Conservation (phyloP, 2,888 invertebrate species). For the Xylophagus ater region DNA sequence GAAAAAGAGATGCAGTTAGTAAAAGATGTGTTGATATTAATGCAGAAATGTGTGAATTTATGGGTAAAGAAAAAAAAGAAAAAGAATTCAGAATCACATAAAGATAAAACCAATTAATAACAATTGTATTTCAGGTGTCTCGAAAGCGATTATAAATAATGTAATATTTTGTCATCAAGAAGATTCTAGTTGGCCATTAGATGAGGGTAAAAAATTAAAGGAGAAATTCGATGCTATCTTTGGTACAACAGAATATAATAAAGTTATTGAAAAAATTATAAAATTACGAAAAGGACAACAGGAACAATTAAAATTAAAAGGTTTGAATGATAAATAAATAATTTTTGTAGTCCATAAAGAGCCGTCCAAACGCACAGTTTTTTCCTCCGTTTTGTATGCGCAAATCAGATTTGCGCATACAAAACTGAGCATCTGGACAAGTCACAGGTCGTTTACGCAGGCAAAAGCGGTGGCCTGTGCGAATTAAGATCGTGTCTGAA, state of each 20-base stretch:
- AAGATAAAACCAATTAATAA: too few species aligned
- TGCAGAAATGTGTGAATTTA: conserved; percentile 55
- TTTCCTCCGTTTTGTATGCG: too few species aligned
- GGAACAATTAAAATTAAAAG: conserved; percentile 43
- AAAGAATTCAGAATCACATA: too few species aligned
- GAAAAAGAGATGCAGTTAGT: conserved; percentile 46
- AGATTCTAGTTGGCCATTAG: conserved; percentile 92
- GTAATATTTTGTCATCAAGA: conserved; percentile 99
- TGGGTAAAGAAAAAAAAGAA: too few species aligned
- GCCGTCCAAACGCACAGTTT: too few species aligned
- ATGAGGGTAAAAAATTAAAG: conserved; percentile 87
- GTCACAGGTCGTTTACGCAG: too few species aligned
- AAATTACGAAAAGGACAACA: conserved; percentile 54
- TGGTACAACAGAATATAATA: conserved; percentile 85
- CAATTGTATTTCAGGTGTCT: conserved; percentile 49
- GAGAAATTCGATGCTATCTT: conserved; percentile 97
- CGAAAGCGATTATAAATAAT: conserved; percentile 86
- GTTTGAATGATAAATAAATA: conserved; percentile 25
- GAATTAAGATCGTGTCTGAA: too few species aligned
- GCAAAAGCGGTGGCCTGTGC: too few species aligned
- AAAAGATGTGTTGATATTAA: conserved; percentile 63
- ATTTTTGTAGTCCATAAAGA: conserved; percentile 3
- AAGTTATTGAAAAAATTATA: conserved; percentile 66
- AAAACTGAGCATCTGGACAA: too few species aligned
- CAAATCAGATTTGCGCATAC: too few species aligned